A percentile compares a stretch with the other conserved stretches of the same genome.
Conservation (phyloP, 2,113 vertebrate species). For the Tringa solitaria region DNA sequence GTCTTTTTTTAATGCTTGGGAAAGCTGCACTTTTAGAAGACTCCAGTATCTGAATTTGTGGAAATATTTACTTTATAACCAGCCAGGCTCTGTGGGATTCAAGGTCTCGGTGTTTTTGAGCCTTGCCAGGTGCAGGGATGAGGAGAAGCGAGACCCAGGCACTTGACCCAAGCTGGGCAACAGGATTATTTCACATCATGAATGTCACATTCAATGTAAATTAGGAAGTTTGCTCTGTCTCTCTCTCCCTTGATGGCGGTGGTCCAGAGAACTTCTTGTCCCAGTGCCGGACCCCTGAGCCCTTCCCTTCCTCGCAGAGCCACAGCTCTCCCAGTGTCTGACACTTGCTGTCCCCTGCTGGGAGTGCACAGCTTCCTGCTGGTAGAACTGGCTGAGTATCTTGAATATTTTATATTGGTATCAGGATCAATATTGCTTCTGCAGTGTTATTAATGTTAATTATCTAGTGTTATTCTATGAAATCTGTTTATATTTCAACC, state of each 20-base stretch:
- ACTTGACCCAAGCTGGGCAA: not conserved
- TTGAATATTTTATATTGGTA: not conserved
- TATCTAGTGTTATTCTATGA: not conserved
- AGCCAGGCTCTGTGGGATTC: not conserved
- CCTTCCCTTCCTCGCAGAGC: not conserved
- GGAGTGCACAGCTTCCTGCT: not conserved
- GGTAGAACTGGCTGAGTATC: not conserved
- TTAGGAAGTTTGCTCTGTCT: not conserved
- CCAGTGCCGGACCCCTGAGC: not conserved
- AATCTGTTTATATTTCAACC: not conserved
- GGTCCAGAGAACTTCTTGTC: not conserved
- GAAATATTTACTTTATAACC: not conserved
- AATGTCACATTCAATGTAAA: not conserved
- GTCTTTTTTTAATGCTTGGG: not conserved
- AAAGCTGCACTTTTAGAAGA: not conserved
- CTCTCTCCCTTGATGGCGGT: not conserved
- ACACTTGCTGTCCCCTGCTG: not conserved
- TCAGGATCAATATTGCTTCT: not conserved
- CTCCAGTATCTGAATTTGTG: not conserved
- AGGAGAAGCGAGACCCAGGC: not conserved
- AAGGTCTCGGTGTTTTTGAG: not conserved
- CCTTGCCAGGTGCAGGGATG: not conserved
- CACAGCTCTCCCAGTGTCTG: not conserved
- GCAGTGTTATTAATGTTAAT: not conserved
- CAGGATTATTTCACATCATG: not conserved